These are phyloP conservation scores for Ooceraea biroi DNA, from an alignment of 1,140 invertebrate species.

Conservation along the genomic window DNA sequence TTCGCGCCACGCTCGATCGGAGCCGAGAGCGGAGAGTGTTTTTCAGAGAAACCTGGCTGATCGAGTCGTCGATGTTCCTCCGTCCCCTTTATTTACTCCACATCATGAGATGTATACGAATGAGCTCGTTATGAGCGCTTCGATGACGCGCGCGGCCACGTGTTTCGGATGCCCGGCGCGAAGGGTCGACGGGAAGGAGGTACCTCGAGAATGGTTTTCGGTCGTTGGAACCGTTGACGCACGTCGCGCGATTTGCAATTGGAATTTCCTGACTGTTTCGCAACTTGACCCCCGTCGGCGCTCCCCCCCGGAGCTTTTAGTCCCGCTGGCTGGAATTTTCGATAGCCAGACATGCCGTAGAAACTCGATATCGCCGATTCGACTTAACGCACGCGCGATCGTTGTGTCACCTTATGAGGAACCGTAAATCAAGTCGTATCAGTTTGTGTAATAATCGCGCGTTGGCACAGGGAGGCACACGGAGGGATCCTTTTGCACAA, in stretches of 20 bases:
- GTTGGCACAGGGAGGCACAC: background rate
- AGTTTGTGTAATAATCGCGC: background rate
- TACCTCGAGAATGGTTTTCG: constrained; percentile 14
- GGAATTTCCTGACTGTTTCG: constrained; percentile 50
- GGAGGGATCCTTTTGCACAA: background rate
- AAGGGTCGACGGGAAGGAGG: background rate
- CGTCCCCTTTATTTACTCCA: constrained; percentile 37
- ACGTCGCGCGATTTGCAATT: constrained; percentile 39
- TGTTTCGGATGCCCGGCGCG: background rate
- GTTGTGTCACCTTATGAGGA: background rate
- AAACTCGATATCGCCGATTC: constrained; percentile 4
- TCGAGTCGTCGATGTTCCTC: background rate
- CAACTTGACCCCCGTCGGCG: background rate
- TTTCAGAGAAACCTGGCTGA: constrained; percentile 30
- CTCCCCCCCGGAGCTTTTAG: background rate
- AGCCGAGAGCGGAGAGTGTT: constrained; percentile 35
- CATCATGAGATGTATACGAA: constrained; percentile 57
- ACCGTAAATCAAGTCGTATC: background rate
- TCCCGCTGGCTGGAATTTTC: background rate
- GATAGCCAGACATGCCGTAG: background rate
- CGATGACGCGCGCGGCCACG: constrained; percentile 9
- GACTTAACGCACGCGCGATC: background rate
- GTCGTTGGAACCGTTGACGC: constrained; percentile 14
- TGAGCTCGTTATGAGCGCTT: constrained; percentile 57
- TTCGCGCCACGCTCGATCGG: constrained; percentile 52